These are phyloP conservation scores for Alosa sapidissima DNA, from an alignment of 2,797 vertebrate species.

Conservation along the genomic window DNA sequence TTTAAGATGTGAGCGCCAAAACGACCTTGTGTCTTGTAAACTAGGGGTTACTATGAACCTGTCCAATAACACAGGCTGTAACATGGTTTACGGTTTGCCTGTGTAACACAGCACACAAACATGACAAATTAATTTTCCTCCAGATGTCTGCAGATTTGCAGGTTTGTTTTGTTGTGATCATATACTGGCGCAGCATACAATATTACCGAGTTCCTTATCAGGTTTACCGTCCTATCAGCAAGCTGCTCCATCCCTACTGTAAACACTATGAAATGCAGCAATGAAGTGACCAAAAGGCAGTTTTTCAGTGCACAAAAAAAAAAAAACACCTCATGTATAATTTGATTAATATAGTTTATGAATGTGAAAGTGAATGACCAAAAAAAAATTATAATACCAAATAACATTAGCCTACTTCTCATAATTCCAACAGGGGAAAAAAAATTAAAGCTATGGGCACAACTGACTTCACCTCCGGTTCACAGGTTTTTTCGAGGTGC, in stretches of 20 bases:
- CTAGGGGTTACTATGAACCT: neutral
- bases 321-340: neutral
- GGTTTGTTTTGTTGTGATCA: neutral
- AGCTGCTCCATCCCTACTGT: neutral
- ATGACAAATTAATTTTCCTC: neutral
- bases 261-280: slow-evolving; percentile 25
- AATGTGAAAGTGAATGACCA: slow-evolving; percentile 15
- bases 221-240: neutral
- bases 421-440: neutral
- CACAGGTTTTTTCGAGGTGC: slow-evolving; percentile 13
- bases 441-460: slow-evolving; percentile 11
- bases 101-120: neutral
- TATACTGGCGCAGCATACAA: neutral
- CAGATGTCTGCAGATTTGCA: neutral
- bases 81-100: neutral
- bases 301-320: neutral
- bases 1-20: neutral
- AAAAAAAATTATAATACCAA: slow-evolving; percentile 8
- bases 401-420: slow-evolving; percentile 8
- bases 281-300: slow-evolving; percentile 19
- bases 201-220: slow-evolving; percentile 7
- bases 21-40: neutral
- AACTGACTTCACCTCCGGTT: neutral
- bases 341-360: neutral
- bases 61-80: neutral